phyloP scores from a whole-genome alignment of 1,140 invertebrate species.

The Drosophila persimilis region DNA sequence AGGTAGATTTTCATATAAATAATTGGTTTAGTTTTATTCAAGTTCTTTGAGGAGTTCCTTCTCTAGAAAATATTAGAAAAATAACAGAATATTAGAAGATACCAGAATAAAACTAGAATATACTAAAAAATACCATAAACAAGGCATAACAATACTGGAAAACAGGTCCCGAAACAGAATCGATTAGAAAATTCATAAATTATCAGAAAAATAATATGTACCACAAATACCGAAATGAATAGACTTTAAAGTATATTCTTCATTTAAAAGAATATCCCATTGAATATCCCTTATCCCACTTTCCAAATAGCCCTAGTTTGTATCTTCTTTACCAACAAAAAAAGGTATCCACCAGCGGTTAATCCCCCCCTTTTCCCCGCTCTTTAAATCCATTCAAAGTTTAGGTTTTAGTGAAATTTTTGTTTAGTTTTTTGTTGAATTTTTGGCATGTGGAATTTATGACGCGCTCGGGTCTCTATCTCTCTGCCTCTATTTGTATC shows the following conservation, averaged over 20 bases:
- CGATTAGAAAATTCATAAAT: no score
- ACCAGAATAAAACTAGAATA: slow-evolving; percentile 5
- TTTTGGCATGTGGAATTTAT: slow-evolving; percentile 74
- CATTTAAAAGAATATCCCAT: no score
- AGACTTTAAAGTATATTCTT: no score
- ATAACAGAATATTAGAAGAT: slow-evolving; percentile 11
- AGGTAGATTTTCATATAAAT: slow-evolving; percentile 20
- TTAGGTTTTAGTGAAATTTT: slow-evolving; percentile 20
- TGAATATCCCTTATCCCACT: no score
- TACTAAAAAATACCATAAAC: slow-evolving; percentile 15
- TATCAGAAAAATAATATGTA: no score
- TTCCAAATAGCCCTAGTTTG: no score
- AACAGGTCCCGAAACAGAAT: no score
- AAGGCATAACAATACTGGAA: no score
- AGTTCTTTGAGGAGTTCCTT: neutral
- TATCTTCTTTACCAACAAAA: no score
- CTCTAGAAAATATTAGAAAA: slow-evolving; percentile 13
- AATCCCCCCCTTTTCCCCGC: no score
- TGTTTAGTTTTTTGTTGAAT: slow-evolving; percentile 49
- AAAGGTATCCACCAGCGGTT: no score
- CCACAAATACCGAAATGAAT: no score
- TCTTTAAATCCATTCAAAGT: slow-evolving; percentile 8
- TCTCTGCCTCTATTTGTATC: neutral
- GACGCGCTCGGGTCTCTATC: slow-evolving; percentile 18
- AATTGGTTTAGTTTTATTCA: slow-evolving; percentile 36